Evolutionary conservation across 1,140 invertebrate species (phyloP), one percentile per base, ranked within the genome.

Genomic region (Drosophila athabasca): DNA sequence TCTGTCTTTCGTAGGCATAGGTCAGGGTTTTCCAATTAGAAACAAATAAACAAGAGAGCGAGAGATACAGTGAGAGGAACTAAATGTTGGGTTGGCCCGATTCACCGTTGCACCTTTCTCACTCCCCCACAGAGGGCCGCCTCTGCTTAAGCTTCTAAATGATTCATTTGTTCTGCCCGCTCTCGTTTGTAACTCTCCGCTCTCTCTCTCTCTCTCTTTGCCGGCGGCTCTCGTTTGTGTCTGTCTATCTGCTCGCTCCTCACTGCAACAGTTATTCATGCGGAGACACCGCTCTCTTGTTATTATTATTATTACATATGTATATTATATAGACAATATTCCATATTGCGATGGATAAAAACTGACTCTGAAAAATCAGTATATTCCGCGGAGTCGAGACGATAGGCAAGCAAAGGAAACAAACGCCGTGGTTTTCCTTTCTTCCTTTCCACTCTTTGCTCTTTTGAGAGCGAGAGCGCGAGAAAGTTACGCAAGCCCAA

Each of bases 1-100:
- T 62, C 50, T 61, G 17, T 11, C 61, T 22, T 19, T 44, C 64
- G 31, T 80, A 80, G 79, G 17, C 76, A 64, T 79, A 84, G 79
- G 79, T 83, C 79, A 83, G 70, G 70, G 64, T 62, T 83, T 84
- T 71, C 67, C 76, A 76, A 79, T 82, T 82, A 66, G 72, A 76
- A 64, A 54, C 39, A 48, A 62, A 65, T 22, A 61, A 41, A 62
- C 17, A 58, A 60, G 17, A 48, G 57, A 66, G 46, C 39, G 46
- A 54, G 15, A 31, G 45, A 51, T n/a, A 62, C 2, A 22, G 19
- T 6, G 26, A 26, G 24, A 26, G 24, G 17, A 49, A 11, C 64
- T 71, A 80, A 78, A 68, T 35, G 57, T 45, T 55, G 29, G 26
- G 57, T 45, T 55, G 29, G 26, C 43, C n/a, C 35, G 43, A 19